phyloP scores from a whole-genome alignment of 1,140 invertebrate species.

The Pogonognathellus flavescens region DNA sequence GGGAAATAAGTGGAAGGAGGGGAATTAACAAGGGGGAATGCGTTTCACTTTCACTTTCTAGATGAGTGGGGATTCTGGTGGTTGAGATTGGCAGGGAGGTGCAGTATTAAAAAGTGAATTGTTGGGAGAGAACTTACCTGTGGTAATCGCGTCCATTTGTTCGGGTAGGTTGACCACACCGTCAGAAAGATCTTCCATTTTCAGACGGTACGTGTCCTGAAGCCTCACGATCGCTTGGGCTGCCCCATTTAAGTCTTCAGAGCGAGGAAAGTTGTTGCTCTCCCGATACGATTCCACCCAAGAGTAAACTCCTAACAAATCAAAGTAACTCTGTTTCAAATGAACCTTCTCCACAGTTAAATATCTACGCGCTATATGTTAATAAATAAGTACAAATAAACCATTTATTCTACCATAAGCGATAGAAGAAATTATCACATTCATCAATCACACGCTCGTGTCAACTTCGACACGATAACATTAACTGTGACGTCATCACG shows the following conservation, averaged over 20 bases:
- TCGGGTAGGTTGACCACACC: conserved; percentile 68
- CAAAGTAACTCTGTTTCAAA: not conserved
- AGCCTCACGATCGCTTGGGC: conserved; percentile 72
- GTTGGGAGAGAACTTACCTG: conserved; percentile 29
- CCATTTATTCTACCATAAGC: too few species aligned
- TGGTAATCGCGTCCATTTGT: conserved; percentile 52
- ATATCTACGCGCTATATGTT: too few species aligned
- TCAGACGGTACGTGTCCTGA: conserved; percentile 73
- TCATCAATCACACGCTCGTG: too few species aligned
- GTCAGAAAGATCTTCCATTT: conserved; percentile 71
- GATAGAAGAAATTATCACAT: too few species aligned
- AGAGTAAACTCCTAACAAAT: conserved; percentile 66
- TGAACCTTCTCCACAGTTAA: not conserved
- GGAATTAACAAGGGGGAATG: too few species aligned
- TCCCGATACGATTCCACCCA: conserved; percentile 69
- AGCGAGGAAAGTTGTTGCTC: conserved; percentile 67
- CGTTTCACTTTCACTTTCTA: too few species aligned
- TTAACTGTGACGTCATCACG: too few species aligned
- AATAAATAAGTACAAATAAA: too few species aligned
- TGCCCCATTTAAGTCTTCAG: conserved; percentile 72
- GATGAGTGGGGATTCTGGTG: too few species aligned
- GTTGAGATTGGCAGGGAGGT: not conserved
- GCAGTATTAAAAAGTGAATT: not conserved
- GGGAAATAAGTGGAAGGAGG: too few species aligned
- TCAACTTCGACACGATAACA: too few species aligned